Evolutionary conservation across 2,797 vertebrate genomes (phyloP).

Genomic region (Gymnothorax reevesii): DNA sequence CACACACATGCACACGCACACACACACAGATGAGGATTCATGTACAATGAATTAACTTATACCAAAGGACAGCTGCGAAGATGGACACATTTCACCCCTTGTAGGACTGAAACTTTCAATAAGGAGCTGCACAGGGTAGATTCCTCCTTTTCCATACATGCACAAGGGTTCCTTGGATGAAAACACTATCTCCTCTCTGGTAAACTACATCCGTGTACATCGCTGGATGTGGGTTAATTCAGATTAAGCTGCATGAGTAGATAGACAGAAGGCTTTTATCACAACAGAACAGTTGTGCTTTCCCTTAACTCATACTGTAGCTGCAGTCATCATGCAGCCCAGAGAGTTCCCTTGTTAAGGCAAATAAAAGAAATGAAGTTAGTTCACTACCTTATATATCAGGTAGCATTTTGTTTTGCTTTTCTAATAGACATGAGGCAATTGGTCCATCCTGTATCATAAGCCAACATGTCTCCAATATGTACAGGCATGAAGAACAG

Average conservation of each 20-base stretch:
- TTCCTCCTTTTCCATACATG: neutral
- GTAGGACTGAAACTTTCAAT: neutral
- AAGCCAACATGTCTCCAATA: conserved; percentile 13
- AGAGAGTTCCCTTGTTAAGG: neutral
- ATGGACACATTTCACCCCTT: neutral
- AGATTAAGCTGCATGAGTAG: too few relatives aligned
- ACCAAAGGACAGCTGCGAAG: neutral
- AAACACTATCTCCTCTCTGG: conserved; percentile 14
- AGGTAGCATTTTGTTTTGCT: conserved; percentile 12
- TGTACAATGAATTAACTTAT: neutral
- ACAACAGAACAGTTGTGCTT: neutral
- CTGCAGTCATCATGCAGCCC: neutral
- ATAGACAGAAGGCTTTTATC: conserved; percentile 3
- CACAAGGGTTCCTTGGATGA: conserved; percentile 8
- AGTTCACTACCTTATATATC: neutral
- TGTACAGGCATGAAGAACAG: neutral
- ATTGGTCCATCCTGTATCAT: neutral
- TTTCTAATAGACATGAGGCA: neutral
- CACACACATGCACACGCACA: neutral
- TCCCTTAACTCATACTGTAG: neutral
- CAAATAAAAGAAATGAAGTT: neutral
- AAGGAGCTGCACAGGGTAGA: neutral
- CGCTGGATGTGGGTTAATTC: neutral
- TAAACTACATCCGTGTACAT: neutral
- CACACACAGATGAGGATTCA: neutral